A percentile compares a stretch with the other conserved stretches of the same genome.
Conservation (phyloP, 2,113 vertebrate genomes). For the Proterorhinus semilunaris region DNA sequence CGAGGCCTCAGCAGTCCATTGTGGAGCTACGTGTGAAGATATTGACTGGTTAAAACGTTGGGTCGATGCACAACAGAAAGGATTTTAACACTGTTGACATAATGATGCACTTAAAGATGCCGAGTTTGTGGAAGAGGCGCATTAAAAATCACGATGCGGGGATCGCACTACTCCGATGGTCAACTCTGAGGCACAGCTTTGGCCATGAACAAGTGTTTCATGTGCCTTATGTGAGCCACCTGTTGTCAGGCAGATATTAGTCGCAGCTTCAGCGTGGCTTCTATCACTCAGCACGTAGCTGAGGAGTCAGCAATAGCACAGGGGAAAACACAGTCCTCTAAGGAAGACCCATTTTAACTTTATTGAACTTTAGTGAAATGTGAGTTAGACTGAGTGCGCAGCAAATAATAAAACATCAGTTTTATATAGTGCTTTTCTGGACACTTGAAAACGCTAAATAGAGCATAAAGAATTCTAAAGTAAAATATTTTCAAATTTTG, state of each 20-base stretch:
- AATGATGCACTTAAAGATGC: conserved; percentile 59
- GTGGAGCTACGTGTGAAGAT: conserved; percentile 54
- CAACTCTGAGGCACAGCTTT: conserved; percentile 22
- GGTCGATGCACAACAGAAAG: conserved; percentile 51
- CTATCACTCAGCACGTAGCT: conserved; percentile 48
- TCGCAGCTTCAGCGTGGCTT: conserved; percentile 55
- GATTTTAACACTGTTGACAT: conserved; percentile 26
- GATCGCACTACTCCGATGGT: not conserved
- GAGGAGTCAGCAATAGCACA: not conserved
- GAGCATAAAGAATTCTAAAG: no score
- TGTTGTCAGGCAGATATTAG: conserved; percentile 56
- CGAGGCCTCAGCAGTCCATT: conserved; percentile 18
- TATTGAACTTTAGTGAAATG: no score
- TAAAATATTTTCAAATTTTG: no score
- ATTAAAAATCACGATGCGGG: conserved; percentile 26
- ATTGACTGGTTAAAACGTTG: conserved; percentile 59
- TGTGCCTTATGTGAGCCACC: conserved; percentile 54
- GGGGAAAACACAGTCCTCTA: not conserved
- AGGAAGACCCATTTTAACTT: not conserved
- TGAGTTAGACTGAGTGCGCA: no score
- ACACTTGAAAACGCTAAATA: no score
- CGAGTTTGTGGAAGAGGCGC: conserved; percentile 15
- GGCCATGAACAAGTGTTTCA: conserved; percentile 51
- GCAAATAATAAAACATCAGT: no score
- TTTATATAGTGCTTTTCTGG: no score